Evolutionary conservation across 2,888 invertebrate genomes (phyloP).

Genomic region (Andrena hattorfiana): DNA sequence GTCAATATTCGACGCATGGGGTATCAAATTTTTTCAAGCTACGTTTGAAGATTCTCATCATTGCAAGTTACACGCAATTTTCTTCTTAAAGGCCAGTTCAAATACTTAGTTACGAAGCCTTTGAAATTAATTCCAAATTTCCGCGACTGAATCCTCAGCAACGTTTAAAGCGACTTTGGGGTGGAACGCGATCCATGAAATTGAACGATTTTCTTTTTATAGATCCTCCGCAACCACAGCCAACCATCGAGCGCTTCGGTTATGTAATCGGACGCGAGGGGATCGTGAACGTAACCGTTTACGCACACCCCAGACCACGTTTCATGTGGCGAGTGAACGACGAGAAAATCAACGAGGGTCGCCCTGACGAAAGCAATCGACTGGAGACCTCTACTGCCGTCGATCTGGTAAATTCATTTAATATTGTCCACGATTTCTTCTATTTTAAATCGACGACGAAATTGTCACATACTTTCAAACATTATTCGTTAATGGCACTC

Average conservation of each 20-base stretch:
- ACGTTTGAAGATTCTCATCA: no score
- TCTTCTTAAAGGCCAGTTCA: no score
- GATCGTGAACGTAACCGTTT: constrained; percentile 90
- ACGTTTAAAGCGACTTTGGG: no score
- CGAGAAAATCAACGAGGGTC: constrained; percentile 86
- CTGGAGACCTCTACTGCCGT: constrained; percentile 85
- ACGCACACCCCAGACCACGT: constrained; percentile 90
- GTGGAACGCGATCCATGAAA: no score
- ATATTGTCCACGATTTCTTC: neutral
- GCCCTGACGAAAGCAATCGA: constrained; percentile 85
- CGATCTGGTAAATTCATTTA: constrained; percentile 84
- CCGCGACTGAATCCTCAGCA: neutral
- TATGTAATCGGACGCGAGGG: constrained; percentile 91
- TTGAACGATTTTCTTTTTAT: constrained; percentile 48
- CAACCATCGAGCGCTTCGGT: constrained; percentile 89
- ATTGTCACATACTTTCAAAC: no score
- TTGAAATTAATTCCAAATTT: no score
- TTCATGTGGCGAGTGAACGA: constrained; percentile 90
- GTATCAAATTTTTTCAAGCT: no score
- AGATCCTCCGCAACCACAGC: constrained; percentile 89
- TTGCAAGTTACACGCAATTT: no score
- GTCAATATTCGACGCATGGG: no score
- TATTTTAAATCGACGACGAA: no score
- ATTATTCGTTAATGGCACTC: no score
- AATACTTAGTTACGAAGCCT: no score